phyloP scores from a whole-genome alignment of 2,113 vertebrate genomes.

The Micronycteris hirsuta region DNA sequence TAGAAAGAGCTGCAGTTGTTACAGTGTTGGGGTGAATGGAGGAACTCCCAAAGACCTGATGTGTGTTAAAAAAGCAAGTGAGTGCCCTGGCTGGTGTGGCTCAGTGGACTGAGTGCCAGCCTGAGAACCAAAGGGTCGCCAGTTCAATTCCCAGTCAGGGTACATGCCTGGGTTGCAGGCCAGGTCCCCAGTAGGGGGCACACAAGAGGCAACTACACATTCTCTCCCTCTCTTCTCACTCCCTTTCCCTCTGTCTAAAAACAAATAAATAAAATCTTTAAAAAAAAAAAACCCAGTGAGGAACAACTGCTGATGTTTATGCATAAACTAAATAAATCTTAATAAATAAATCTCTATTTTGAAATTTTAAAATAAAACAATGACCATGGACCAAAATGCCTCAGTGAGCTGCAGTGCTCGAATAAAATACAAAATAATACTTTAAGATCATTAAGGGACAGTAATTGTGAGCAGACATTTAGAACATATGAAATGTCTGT shows the following conservation, averaged over 20 bases:
- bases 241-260: no score
- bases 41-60: neutral
- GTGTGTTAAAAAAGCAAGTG: neutral
- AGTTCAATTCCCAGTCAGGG: no score
- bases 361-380: slow-evolving; percentile 4
- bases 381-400: neutral
- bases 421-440: neutral
- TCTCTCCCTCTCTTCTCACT: no score
- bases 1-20: neutral
- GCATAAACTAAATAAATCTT: slow-evolving; percentile 59
- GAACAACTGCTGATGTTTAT: slow-evolving; percentile 62
- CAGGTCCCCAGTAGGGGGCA: no score
- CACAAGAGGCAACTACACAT: no score
- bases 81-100: no score
- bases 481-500: neutral
- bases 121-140: no score
- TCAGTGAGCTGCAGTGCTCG: neutral
- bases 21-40: neutral
- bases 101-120: no score
- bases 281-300: slow-evolving; percentile 25
- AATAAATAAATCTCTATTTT: slow-evolving; percentile 73
- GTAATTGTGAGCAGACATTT: neutral
- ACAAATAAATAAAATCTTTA: no score
- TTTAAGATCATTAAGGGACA: neutral
- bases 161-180: no score